phyloP scores from a whole-genome alignment of 1,140 invertebrate genomes.

The Caenorhabditis tropicalis region DNA sequence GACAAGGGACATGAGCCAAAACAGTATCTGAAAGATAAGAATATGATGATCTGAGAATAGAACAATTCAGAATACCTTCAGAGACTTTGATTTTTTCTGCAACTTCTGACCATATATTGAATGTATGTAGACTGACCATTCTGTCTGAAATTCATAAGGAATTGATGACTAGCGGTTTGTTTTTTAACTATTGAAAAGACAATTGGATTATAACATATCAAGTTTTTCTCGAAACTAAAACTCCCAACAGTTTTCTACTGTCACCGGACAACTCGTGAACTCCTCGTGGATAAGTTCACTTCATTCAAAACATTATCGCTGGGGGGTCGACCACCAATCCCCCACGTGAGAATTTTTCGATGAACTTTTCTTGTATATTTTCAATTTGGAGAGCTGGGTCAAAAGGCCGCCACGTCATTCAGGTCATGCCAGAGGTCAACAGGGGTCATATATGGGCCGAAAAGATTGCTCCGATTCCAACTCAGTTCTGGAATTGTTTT shows the following conservation, averaged over 20 bases:
- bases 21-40: constrained; percentile 15
- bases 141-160: not conserved
- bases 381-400: constrained; percentile 11
- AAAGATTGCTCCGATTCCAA: not conserved
- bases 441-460: not conserved
- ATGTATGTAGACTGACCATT: constrained; percentile 22
- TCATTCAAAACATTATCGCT: too few relatives aligned
- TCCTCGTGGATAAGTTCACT: too few relatives aligned
- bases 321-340: too few relatives aligned
- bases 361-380: too few relatives aligned
- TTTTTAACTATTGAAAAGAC: not conserved
- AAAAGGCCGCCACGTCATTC: constrained; percentile 11
- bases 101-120: not conserved
- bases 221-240: not conserved
- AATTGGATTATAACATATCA: too few relatives aligned
- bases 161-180: not conserved
- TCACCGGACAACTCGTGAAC: too few relatives aligned
- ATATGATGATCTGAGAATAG: not conserved
- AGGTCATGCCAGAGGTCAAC: constrained; percentile 23
- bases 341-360: too few relatives aligned
- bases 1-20: constrained; percentile 50
- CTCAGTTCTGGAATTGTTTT: not conserved
- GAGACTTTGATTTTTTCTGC: constrained; percentile 1
- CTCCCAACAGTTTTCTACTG: too few relatives aligned
- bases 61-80: not conserved